Evolutionary conservation across 92 coral and sea anemone genomes (phyloP).

Genomic region (Virgularia gustaviana): DNA sequence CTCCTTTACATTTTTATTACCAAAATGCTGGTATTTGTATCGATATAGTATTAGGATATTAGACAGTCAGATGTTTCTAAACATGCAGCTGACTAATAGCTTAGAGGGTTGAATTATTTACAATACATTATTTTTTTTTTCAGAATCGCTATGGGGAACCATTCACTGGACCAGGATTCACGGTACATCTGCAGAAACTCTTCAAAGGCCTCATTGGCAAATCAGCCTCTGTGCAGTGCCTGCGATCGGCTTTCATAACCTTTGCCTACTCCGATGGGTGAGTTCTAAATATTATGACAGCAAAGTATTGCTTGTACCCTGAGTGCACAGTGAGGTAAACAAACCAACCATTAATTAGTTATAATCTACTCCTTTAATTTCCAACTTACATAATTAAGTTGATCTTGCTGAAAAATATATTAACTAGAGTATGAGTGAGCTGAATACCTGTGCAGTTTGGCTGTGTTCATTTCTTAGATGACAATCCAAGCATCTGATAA

Average conservation of each 20-base stretch:
- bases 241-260: slow-evolving; percentile 29
- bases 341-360: neutral
- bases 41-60: no score
- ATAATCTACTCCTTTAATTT: neutral
- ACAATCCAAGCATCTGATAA: no score
- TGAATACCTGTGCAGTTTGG: no score
- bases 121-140: neutral
- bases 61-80: slow-evolving; percentile 8
- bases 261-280: slow-evolving; percentile 33
- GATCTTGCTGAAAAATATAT: no score
- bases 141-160: slow-evolving; percentile 26
- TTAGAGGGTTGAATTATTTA: no score
- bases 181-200: slow-evolving; percentile 6
- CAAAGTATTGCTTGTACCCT: neutral
- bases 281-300: neutral
- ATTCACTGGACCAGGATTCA: slow-evolving; percentile 35
- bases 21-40: no score
- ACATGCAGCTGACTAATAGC: slow-evolving; percentile 9
- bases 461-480: no score
- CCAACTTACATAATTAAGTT: no score
- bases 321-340: neutral
- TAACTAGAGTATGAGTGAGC: no score
- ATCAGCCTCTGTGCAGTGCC: slow-evolving; percentile 12
- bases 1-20: no score
- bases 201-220: slow-evolving; percentile 31